Conservation (phyloP, 2,888 invertebrate genomes). For the Octodonta nipae region DNA sequence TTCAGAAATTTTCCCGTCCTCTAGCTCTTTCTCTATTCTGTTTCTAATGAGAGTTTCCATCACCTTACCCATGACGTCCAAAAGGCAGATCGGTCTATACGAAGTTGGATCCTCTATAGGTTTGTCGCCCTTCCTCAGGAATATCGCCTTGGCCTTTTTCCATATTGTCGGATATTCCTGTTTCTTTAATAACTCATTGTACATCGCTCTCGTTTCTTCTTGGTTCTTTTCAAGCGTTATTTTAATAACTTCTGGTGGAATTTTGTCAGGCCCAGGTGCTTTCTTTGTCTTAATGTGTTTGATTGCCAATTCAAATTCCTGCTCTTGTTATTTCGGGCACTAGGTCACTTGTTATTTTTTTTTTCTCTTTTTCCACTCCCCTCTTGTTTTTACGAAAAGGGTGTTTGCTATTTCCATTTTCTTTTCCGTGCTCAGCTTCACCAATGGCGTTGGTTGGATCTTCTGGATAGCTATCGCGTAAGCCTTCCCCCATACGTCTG, state of each 20-base stretch:
- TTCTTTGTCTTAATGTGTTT: not conserved
- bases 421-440: slow-evolving; percentile 1
- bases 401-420: too few species aligned
- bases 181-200: too few species aligned
- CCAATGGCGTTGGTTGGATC: not conserved
- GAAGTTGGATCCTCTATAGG: too few species aligned
- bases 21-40: too few species aligned
- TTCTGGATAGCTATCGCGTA: slow-evolving; percentile 4
- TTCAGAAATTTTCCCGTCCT: too few species aligned
- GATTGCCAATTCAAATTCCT: slow-evolving; percentile 2
- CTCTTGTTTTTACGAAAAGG: not conserved
- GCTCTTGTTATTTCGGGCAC: not conserved
- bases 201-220: too few species aligned
- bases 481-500: slow-evolving; percentile 7
- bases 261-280: slow-evolving; percentile 3
- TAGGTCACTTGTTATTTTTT: not conserved
- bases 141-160: too few species aligned
- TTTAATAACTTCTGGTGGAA: not conserved
- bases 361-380: not conserved
- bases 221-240: not conserved
- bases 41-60: too few species aligned
- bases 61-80: too few species aligned
- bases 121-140: too few species aligned
- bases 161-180: too few species aligned
- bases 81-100: too few species aligned